These are phyloP conservation scores for Felis catus DNA, from an alignment of 2,113 vertebrate species.

Conservation along the genomic window DNA sequence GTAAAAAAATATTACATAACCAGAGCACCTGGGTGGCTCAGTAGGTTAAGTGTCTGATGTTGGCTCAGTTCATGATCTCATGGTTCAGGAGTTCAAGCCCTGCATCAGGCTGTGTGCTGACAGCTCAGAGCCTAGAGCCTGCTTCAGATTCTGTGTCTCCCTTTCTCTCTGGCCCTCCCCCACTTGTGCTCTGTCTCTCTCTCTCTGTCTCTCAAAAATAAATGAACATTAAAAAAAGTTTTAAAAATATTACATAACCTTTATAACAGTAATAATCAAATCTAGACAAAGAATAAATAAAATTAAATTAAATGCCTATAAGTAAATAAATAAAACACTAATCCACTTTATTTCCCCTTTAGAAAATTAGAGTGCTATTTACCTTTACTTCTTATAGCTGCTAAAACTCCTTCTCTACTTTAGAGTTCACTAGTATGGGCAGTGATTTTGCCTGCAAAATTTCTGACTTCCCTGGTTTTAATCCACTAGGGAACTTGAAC, in stretches of 20 bases:
- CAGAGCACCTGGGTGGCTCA: no score
- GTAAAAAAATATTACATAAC: neutral
- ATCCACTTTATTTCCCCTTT: neutral
- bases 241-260: neutral
- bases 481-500: neutral
- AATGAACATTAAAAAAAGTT: no score
- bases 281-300: neutral
- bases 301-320: neutral
- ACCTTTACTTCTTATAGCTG: neutral
- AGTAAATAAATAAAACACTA: neutral
- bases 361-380: neutral
- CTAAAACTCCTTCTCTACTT: neutral
- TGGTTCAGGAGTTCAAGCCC: no score
- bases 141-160: no score
- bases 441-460: neutral
- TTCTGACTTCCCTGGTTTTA: constrained; percentile 27
- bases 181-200: no score
- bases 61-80: no score
- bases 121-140: no score
- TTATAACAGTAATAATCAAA: neutral
- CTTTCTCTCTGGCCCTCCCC: no score
- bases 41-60: no score
- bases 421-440: neutral
- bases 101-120: no score
- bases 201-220: no score